These are phyloP conservation scores for Drosophila merina DNA, from an alignment of 2,888 invertebrate genomes.

Conservation along the genomic window DNA sequence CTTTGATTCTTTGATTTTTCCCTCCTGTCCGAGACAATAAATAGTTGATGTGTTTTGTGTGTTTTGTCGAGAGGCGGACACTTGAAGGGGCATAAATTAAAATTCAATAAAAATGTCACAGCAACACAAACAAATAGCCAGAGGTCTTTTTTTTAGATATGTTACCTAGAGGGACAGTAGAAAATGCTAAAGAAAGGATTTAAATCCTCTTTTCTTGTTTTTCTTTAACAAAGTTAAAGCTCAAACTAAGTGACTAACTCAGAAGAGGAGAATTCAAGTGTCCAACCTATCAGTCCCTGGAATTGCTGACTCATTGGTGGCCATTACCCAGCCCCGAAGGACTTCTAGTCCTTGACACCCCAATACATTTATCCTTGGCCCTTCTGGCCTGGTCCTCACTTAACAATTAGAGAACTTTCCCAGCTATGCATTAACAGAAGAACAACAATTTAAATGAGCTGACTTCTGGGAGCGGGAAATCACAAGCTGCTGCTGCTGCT, in stretches of 20 bases:
- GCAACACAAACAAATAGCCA: constrained; percentile 50
- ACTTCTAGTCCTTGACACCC: constrained; percentile 24
- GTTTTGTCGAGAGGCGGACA: constrained; percentile 33
- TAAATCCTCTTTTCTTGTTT: background rate
- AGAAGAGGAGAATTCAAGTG: background rate
- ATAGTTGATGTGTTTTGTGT: constrained; percentile 37
- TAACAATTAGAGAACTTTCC: constrained; percentile 75
- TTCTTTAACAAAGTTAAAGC: background rate
- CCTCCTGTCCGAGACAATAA: constrained; percentile 22
- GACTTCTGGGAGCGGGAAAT: constrained; percentile 24
- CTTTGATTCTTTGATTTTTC: constrained; percentile 21
- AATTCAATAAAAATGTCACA: constrained; percentile 78
- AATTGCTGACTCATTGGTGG: constrained; percentile 44
- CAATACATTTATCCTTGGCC: constrained; percentile 40
- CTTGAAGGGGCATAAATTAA: constrained; percentile 70
- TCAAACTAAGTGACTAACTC: background rate
- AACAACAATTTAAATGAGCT: constrained; percentile 73
- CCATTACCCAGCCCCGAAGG: constrained; percentile 46
- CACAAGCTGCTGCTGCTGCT: constrained; percentile 54
- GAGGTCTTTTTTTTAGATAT: constrained; percentile 21
- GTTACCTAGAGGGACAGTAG: background rate
- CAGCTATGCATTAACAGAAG: constrained; percentile 73
- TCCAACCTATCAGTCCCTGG: background rate
- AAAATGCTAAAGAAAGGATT: background rate
- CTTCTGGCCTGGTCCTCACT: constrained; percentile 30